Conservation (phyloP, 2,113 vertebrate species). For the Semicossyphus pulcher region DNA sequence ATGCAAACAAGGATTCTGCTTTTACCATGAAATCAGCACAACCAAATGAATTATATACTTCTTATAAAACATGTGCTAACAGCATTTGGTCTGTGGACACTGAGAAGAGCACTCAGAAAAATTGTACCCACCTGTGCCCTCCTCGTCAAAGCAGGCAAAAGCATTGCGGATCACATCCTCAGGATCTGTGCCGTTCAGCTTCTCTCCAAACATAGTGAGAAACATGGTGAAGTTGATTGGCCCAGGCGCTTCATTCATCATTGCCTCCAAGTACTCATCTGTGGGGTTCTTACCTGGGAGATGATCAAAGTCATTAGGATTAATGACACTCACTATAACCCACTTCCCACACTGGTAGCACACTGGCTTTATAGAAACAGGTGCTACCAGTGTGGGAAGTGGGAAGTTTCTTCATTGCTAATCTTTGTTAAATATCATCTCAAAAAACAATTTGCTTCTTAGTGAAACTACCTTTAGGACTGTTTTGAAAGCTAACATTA, state of each 20-base stretch:
- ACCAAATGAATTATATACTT: too few relatives aligned
- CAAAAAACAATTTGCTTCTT: too few relatives aligned
- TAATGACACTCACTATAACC: neutral
- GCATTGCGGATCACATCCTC: slow-evolving; percentile 95
- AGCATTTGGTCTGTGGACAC: too few relatives aligned
- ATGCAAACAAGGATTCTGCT: neutral
- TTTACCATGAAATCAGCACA: neutral
- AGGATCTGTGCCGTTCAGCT: slow-evolving; percentile 86
- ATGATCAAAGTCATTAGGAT: neutral
- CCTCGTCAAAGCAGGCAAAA: slow-evolving; percentile 95
- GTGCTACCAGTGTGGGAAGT: too few relatives aligned
- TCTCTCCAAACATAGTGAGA: slow-evolving; percentile 98
- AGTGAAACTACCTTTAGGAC: neutral
- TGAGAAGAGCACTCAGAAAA: too few relatives aligned
- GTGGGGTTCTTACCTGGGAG: slow-evolving; percentile 92
- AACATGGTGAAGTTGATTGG: slow-evolving; percentile 98
- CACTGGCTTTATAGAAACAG: neutral
- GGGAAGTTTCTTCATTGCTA: too few relatives aligned
- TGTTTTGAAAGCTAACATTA: neutral
- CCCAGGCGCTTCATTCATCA: slow-evolving; percentile 96
- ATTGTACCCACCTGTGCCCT: slow-evolving; percentile 88
- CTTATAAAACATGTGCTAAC: too few relatives aligned
- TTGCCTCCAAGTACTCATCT: slow-evolving; percentile 92
- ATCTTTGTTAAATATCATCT: too few relatives aligned
- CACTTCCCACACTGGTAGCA: neutral